Percentiles rank a stretch among this genome's conserved stretches.
phyloP scores from a whole-genome alignment of 2,797 vertebrate genomes.

The Pteronotus mesoamericanus region DNA sequence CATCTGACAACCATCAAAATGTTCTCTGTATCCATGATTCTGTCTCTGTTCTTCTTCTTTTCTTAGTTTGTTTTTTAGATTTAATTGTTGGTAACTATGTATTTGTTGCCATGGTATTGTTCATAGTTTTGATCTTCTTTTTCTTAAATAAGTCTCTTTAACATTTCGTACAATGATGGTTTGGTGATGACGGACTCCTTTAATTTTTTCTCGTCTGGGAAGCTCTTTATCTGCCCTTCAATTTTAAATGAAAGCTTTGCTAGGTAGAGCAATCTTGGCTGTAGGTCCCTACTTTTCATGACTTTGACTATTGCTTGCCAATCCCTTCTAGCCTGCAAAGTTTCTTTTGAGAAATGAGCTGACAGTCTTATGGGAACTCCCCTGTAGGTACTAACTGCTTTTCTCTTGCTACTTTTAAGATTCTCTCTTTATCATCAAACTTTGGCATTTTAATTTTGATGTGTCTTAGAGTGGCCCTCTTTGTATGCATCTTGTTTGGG shows the following conservation, averaged over 20 bases:
- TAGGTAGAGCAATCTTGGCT: not conserved
- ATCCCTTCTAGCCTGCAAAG: not conserved
- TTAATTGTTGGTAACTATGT: not conserved
- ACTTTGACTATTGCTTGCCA: not conserved
- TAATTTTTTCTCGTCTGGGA: not conserved
- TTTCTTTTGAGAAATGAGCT: not conserved
- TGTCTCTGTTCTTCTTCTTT: not conserved
- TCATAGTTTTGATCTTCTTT: not conserved
- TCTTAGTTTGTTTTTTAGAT: not conserved
- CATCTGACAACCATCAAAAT: not conserved
- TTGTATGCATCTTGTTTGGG: not conserved
- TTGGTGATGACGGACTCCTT: not conserved
- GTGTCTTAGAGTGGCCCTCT: not conserved
- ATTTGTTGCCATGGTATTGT: not conserved
- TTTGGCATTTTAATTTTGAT: not conserved
- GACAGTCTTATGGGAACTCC: not conserved
- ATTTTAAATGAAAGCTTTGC: not conserved
- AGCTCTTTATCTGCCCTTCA: not conserved
- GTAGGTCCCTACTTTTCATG: not conserved
- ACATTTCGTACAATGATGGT: not conserved
- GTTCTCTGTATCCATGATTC: not conserved
- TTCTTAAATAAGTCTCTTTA: not conserved
- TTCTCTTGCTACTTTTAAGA: not conserved
- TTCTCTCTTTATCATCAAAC: not conserved
- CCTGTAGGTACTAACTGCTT: not conserved